Base-by-base conservation (phyloP, 2,888 invertebrate genomes). In the Lymantria monacha region DNA sequence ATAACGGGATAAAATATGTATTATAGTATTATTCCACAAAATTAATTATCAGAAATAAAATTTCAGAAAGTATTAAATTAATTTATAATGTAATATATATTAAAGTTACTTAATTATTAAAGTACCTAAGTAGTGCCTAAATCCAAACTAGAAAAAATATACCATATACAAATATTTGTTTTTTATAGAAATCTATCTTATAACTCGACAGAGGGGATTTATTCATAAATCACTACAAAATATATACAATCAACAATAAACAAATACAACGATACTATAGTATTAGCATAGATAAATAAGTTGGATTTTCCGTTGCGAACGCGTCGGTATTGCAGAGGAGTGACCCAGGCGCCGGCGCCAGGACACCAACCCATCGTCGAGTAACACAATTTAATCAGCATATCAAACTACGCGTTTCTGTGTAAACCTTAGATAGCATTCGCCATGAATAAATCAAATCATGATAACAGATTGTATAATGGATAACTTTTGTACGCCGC, bases 371-470 rank as follows among this genome's bases (percentile, higher is more conserved):
- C 42, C 49, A 53, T 55, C 61, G 44, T 54, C 44, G 44, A 55
- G 57, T 50, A 55, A 55, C 53, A 46, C 57, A 59, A 64, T 70
- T 63, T 62, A 74, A 81, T 80, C 76, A 72, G 76, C 77, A 78
- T 80, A 80, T 76, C 74, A 67, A 71, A 62, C 59, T 64, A 56
- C 52, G 65, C 62, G 59, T 69, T 79, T 75, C 73, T 74, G 53
- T 61, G 63, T 72, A 70, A 70, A 71, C 53, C 55, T 63, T 33
- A 75, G 75, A 74, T 76, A 69, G 61, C 46, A 49, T 42, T 55
- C 49, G 52, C 66, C 77, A 76, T 81, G 81, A 81, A 83, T 84
- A 79, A 80, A 73, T 75, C 77, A 79, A 72, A 63, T 48, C 51
- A 56, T 55, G 55, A 60, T 59, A 66, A 66, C 55, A 52, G 57